phyloP scores from a whole-genome alignment of 2,113 vertebrate species.

The Perca flavescens region DNA sequence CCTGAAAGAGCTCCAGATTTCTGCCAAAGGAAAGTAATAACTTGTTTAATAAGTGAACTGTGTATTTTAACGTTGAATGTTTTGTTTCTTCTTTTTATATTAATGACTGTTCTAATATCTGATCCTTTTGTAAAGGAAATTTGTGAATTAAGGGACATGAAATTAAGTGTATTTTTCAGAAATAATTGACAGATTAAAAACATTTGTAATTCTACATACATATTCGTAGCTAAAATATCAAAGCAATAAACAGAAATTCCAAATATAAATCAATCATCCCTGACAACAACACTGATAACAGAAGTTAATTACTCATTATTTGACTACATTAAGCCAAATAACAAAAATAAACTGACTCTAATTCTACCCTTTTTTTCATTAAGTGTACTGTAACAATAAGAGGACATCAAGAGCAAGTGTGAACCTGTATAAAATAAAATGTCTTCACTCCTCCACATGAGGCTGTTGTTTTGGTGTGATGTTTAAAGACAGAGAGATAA shows the following conservation, averaged over 20 bases:
- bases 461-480: background rate
- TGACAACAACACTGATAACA: background rate
- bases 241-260: background rate
- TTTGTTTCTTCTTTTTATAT: background rate
- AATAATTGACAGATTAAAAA: background rate
- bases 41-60: background rate
- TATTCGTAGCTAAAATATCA: background rate
- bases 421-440: slow-evolving; percentile 26
- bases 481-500: background rate
- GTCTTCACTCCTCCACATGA: slow-evolving; percentile 69
- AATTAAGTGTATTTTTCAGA: background rate
- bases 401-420: slow-evolving; percentile 6
- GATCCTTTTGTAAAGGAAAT: background rate
- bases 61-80: background rate
- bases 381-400: slow-evolving; percentile 2
- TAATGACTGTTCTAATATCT: background rate
- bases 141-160: no score
- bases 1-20: slow-evolving; percentile 92
- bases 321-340: slow-evolving; percentile 68
- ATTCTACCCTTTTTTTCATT: slow-evolving; percentile 8
- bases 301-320: slow-evolving; percentile 35
- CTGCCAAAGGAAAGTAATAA: slow-evolving; percentile 71
- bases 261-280: background rate
- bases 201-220: background rate
- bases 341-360: slow-evolving; percentile 2